These are phyloP conservation scores for Opisthograptis luteolata DNA, from an alignment of 2,888 invertebrate genomes.

Conservation along the genomic window DNA sequence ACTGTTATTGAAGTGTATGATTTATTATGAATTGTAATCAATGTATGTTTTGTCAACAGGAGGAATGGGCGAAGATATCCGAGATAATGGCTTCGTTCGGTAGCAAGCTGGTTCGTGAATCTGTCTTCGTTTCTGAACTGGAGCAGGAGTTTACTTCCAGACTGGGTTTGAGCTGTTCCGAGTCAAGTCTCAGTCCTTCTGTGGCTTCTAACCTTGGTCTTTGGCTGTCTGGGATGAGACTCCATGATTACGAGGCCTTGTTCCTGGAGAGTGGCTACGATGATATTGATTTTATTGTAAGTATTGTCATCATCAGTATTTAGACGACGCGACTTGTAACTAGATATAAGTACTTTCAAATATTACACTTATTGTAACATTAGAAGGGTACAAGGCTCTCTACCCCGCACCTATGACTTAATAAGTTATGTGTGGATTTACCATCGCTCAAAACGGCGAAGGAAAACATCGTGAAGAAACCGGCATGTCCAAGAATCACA, in stretches of 20 bases:
- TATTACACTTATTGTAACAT: too few relatives aligned
- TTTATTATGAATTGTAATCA: neutral
- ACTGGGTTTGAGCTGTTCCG: constrained; percentile 85
- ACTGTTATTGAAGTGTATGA: too few relatives aligned
- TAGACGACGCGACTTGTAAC: too few relatives aligned
- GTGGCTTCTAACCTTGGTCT: constrained; percentile 88
- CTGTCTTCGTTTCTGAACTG: constrained; percentile 90
- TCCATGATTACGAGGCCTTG: constrained; percentile 93
- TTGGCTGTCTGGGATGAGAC: constrained; percentile 90
- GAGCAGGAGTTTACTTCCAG: constrained; percentile 91
- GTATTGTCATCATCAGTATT: too few relatives aligned
- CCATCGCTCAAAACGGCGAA: too few relatives aligned
- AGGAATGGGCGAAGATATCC: constrained; percentile 98
- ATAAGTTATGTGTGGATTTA: too few relatives aligned
- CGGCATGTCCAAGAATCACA: too few relatives aligned
- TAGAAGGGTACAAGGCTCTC: too few relatives aligned
- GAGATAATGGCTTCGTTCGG: constrained; percentile 98
- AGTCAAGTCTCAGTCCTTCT: constrained; percentile 85
- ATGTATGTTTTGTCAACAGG: constrained; percentile 73
- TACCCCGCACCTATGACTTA: too few relatives aligned
- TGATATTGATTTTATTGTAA: constrained; percentile 95
- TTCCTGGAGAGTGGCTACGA: constrained; percentile 95
- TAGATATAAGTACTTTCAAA: too few relatives aligned
- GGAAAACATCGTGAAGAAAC: too few relatives aligned
- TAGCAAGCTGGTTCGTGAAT: constrained; percentile 90